Conservation (phyloP, 2,113 vertebrate species). For the Ceyx melanurus region DNA sequence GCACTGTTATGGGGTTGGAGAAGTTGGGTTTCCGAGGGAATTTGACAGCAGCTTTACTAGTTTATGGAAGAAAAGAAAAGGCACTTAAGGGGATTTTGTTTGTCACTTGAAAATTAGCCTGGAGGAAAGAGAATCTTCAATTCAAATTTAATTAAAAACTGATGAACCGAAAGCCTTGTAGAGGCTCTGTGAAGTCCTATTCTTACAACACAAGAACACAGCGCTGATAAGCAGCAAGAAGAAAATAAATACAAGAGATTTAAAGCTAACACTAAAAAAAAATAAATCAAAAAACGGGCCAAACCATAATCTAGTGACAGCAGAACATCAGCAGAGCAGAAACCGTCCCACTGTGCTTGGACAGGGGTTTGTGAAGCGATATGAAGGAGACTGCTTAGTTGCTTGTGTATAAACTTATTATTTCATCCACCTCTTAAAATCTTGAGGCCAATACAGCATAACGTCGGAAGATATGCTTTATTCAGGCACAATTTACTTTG, state of each 20-base stretch:
- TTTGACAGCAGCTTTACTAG: constrained; percentile 17
- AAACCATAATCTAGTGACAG: background rate
- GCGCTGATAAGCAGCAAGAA: background rate
- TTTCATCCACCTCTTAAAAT: background rate
- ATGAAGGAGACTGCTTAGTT: background rate
- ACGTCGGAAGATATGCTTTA: background rate
- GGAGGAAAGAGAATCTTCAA: constrained; percentile 50
- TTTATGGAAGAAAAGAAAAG: constrained; percentile 40
- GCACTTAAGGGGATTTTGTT: constrained; percentile 60
- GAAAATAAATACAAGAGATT: constrained; percentile 21
- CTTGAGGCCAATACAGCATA: background rate
- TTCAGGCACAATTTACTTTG: background rate
- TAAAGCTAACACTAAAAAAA: background rate
- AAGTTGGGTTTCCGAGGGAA: constrained; percentile 11
- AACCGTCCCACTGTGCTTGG: background rate
- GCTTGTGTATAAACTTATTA: background rate
- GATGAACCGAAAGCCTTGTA: constrained; percentile 31
- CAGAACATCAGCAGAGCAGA: background rate
- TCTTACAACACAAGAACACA: background rate
- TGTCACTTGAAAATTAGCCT: constrained; percentile 62
- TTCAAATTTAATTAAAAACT: constrained; percentile 66
- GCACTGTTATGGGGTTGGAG: background rate
- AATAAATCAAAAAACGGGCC: background rate
- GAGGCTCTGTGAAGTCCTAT: background rate
- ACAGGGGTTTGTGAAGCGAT: background rate